Base-by-base conservation (phyloP, 1,140 invertebrate species). In the Neocloeon triangulifer region DNA sequence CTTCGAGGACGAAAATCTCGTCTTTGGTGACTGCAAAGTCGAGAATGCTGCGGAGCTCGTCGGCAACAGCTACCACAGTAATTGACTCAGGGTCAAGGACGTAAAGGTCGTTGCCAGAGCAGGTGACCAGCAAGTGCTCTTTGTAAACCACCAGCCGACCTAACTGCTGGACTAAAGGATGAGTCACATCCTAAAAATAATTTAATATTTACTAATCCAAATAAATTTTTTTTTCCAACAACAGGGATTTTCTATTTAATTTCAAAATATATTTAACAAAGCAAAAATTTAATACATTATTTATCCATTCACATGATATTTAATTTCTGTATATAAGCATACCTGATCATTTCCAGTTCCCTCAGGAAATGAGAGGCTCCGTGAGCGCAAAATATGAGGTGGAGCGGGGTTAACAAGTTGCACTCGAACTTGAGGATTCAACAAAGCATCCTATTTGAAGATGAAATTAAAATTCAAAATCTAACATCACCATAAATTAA, bases 1-100 rank as follows among this genome's bases (percentile, higher is more conserved):
- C 67, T 49, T 74, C 65, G 36, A 85, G 49, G 27, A 85, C 54
- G 53, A 81, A 82, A 39, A 85, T 71, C 61, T 85, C 79, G 40
- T 76, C 69, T 43, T 66, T 63, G 39, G 60, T 59, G 19, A 73
- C 68, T 21, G 69, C 64, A 6, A 81, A 61, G 44, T 53, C 47
- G 4, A 52, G 51, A 21, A 68, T 51, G 12, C 45, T 45, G 23
- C 56, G 46, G 5, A 69, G 37, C 37, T 60, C 53, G 19, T 51
- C 50, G 26, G 49, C 49, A 22, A 39, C 36, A 13, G 45, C 49
- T 13, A 67, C 42, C 9, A 69, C 50, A 30, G 45, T 42, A 27
- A 61, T 58, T 13, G 49, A 55, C n/a, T 46, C 48, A 14, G 78
- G 68, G 59, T 85, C 72, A 10, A 89, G 49, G 10, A 88, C 57